Evolutionary conservation across 1,140 invertebrate genomes (phyloP).

Genomic region (Rhopalosiphum padi): DNA sequence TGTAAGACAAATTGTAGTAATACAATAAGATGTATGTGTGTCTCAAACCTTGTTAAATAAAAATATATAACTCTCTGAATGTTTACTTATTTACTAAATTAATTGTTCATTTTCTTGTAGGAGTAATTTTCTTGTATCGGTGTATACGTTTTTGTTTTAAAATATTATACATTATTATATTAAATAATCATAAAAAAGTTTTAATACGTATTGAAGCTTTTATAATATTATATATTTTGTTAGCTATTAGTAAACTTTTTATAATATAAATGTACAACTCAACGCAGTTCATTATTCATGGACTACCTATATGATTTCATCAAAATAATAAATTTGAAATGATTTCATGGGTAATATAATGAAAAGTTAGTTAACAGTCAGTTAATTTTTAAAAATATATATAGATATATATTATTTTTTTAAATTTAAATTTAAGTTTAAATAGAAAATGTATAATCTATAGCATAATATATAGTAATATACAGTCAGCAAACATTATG

Average conservation of each 20-base stretch:
- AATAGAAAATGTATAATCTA: too few species aligned
- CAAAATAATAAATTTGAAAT: background rate
- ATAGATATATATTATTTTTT: too few species aligned
- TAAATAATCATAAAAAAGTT: background rate
- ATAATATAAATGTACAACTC: background rate
- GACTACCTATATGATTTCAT: background rate
- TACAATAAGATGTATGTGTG: background rate
- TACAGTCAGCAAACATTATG: too few species aligned
- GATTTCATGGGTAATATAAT: too few species aligned
- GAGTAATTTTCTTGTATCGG: background rate
- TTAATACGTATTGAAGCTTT: background rate
- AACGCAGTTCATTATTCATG: background rate
- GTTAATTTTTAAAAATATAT: too few species aligned
- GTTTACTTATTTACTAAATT: background rate
- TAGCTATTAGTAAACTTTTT: background rate
- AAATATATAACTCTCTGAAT: background rate
- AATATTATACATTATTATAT: background rate
- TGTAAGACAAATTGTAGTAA: background rate
- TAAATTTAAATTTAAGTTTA: too few species aligned
- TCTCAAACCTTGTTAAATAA: background rate
- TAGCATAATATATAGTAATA: too few species aligned
- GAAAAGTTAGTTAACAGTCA: background rate
- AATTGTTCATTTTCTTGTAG: background rate
- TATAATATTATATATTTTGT: background rate
- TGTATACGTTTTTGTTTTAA: background rate